Base-by-base conservation (phyloP, 2,888 invertebrate species). In the Leptinotarsa rubiginosa region DNA sequence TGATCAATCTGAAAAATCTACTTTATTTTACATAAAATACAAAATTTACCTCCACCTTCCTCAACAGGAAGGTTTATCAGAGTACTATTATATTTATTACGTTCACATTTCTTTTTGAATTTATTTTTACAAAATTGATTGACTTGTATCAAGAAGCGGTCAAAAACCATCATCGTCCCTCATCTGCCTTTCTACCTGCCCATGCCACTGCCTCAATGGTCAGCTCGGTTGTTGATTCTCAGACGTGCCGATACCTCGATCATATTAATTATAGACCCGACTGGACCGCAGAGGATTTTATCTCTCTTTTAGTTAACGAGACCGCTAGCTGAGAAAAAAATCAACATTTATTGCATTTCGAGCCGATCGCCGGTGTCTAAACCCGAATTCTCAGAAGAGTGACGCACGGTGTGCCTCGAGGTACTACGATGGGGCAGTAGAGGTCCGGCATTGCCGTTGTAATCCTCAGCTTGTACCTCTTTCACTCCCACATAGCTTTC, bases 171-270 rank as follows among this genome's bases (percentile, higher is more conserved):
- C 50, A 16, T 16, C 15, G 4, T 16, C 62, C 62, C 62, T 31
- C 62, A 62, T 31, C 62, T 62, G n/a, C 31, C 41, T 41, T 62
- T 62, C 25, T 62, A 41, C 31, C 62, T 62, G 62, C 41, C 62
- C 25, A 25, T 41, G 62, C 25, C 62, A 56, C 56, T 56, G 56
- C 31, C 41, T n/a, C 62, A 62, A 41, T 62, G 62, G 80, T 80
- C 81, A 78, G 80, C 70, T 72, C 74, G 69, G 77, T 75, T 77
- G 75, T 73, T 65, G 68, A 75, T 75, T 78, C 79, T 77, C 82
- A 80, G 81, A 80, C 81, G 74, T 76, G 80, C 82, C 82, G 80
- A 81, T 81, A 72, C 78, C 73, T 73, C 80, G 79, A 80, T 80
- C 80, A 76, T 79, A 79, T 81, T 83, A 83, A 82, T 81, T 81